A percentile compares a stretch with the other conserved stretches of the same genome.
phyloP scores from a whole-genome alignment of 2,113 vertebrate species.

The Dryoscopus gambensis region DNA sequence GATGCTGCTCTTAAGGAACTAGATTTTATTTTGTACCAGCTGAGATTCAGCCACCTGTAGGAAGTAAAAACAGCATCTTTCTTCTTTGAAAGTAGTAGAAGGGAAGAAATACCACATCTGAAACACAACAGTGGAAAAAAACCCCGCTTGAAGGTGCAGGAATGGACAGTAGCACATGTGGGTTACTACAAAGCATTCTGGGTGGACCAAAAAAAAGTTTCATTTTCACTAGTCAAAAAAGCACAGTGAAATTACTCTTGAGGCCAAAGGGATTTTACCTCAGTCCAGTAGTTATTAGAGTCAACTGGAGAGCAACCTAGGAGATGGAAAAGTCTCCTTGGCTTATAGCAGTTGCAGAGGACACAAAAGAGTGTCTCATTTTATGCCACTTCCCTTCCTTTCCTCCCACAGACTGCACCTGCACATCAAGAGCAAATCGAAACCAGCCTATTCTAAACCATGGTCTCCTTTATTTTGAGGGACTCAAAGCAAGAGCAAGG shows the following conservation, averaged over 20 bases:
- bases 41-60: slow-evolving; percentile 33
- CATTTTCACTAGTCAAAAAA: not conserved
- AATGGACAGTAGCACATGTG: not conserved
- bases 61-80: not conserved
- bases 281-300: not conserved
- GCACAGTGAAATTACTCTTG: not conserved
- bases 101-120: not conserved
- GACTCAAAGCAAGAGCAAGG: not conserved
- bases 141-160: not conserved
- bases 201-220: not conserved
- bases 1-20: slow-evolving; percentile 46
- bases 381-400: not conserved
- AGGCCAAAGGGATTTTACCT: not conserved
- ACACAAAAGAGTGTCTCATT: not conserved
- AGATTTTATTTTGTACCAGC: slow-evolving; percentile 18
- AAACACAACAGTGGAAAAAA: not conserved
- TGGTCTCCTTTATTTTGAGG: slow-evolving; percentile 35
- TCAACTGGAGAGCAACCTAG: not conserved
- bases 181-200: not conserved
- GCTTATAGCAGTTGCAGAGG: not conserved
- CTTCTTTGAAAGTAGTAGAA: slow-evolving; percentile 13
- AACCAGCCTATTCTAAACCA: slow-evolving; percentile 41
- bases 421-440: slow-evolving; percentile 19
- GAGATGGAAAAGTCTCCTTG: not conserved
- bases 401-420: slow-evolving; percentile 48